Percentiles rank a stretch among this genome's conserved stretches.
These are phyloP conservation scores for Hepsetus odoe DNA, from an alignment of 2,113 vertebrate genomes.

Conservation along the genomic window DNA sequence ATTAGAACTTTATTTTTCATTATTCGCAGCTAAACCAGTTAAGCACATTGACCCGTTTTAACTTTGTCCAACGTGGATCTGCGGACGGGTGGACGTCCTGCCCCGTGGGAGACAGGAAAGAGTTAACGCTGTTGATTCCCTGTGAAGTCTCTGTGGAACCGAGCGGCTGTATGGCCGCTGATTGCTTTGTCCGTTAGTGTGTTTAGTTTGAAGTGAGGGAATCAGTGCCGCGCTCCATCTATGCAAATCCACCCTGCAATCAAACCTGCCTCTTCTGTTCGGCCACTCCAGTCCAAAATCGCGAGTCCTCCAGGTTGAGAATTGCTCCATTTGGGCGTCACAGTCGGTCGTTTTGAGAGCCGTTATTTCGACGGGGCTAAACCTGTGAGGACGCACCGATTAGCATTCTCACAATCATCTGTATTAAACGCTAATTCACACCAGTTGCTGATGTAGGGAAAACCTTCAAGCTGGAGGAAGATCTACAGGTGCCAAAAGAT, in stretches of 20 bases:
- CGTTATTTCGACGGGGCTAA: not conserved
- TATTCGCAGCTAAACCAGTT: no score
- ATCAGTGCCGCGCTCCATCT: not conserved
- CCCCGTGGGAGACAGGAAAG: no score
- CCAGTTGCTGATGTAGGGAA: no score
- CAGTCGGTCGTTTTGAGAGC: not conserved
- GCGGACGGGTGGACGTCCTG: no score
- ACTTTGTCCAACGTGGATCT: no score
- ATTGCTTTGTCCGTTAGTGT: slow-evolving; percentile 26
- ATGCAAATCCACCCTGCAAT: slow-evolving; percentile 7
- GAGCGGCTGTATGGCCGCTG: slow-evolving; percentile 9
- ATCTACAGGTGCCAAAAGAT: no score
- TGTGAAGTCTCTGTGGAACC: not conserved
- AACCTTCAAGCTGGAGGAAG: no score
- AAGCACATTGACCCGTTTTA: no score
- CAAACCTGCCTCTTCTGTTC: not conserved
- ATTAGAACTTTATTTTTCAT: no score
- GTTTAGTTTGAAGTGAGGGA: not conserved
- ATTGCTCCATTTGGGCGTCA: not conserved
- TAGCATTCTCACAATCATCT: not conserved
- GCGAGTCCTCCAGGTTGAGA: not conserved
- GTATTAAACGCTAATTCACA: no score
- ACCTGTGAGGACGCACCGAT: not conserved
- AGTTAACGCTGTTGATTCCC: not conserved
- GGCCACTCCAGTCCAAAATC: not conserved